phyloP scores from a whole-genome alignment of 2,888 invertebrate species.

The Rhingia campestris region DNA sequence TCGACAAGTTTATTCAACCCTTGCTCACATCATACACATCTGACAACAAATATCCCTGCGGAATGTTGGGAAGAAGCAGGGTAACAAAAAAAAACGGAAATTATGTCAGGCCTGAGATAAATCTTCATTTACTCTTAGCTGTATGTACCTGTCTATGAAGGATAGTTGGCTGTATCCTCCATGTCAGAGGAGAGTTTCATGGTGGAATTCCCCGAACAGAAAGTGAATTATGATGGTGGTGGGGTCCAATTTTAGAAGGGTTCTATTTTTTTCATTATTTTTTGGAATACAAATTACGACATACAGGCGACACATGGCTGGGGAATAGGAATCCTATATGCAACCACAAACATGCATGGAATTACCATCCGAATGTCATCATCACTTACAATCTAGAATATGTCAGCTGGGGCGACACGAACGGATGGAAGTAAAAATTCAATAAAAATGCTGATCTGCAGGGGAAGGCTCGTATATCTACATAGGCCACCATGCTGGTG shows the following conservation, averaged over 20 bases:
- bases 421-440: slow-evolving; percentile 33
- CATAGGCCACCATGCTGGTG: background rate
- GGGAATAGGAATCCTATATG: background rate
- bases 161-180: slow-evolving; percentile 20
- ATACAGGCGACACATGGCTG: slow-evolving; percentile 17
- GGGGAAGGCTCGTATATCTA: too few relatives aligned
- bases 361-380: slow-evolving; percentile 46
- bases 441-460: slow-evolving; percentile 29
- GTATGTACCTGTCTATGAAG: slow-evolving; percentile 37
- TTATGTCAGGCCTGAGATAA: slow-evolving; percentile 26
- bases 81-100: too few relatives aligned
- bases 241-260: background rate
- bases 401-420: slow-evolving; percentile 54
- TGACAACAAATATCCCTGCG: slow-evolving; percentile 1
- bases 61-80: too few relatives aligned
- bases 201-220: slow-evolving; percentile 25
- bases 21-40: background rate
- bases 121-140: slow-evolving; percentile 57
- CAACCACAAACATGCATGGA: slow-evolving; percentile 38
- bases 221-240: slow-evolving; percentile 29
- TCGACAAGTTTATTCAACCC: slow-evolving; percentile 26
- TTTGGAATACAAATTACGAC: slow-evolving; percentile 38
- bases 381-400: slow-evolving; percentile 54
- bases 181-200: slow-evolving; percentile 32
- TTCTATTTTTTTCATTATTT: slow-evolving; percentile 10